Evolutionary conservation across 2,113 vertebrate genomes (phyloP).

Genomic region (Phalacrocorax carbo): DNA sequence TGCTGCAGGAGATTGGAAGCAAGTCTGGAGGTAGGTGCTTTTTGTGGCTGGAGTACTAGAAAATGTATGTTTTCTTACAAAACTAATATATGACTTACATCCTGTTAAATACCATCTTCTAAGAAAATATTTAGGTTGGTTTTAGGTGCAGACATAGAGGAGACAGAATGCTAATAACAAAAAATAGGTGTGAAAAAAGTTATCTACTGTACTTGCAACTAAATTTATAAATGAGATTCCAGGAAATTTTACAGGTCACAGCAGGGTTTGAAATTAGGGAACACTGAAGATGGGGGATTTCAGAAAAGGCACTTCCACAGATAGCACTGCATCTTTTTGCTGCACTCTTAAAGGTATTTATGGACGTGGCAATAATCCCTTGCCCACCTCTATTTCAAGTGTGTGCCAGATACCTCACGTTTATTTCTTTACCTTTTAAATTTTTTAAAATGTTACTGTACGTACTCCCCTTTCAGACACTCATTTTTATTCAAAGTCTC

Average conservation of each 20-base stretch:
- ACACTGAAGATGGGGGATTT: background rate
- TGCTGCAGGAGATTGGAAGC: background rate
- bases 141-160: slow-evolving; percentile 61
- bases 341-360: slow-evolving; percentile 14
- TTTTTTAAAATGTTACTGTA: background rate
- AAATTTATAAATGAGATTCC: slow-evolving; percentile 40
- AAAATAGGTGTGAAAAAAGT: slow-evolving; percentile 42
- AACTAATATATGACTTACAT: slow-evolving; percentile 57
- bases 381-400: background rate
- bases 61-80: slow-evolving; percentile 61
- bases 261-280: slow-evolving; percentile 21
- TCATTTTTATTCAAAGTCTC: background rate
- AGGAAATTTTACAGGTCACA: slow-evolving; percentile 36
- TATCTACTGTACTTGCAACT: slow-evolving; percentile 42
- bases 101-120: slow-evolving; percentile 65
- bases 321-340: slow-evolving; percentile 13
- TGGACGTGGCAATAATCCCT: slow-evolving; percentile 19
- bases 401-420: background rate
- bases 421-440: slow-evolving; percentile 4
- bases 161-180: slow-evolving; percentile 59
- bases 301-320: slow-evolving; percentile 27
- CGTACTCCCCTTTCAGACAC: background rate
- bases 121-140: slow-evolving; percentile 68
- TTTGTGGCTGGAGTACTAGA: slow-evolving; percentile 55
- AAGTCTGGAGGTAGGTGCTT: slow-evolving; percentile 25